Evolutionary conservation across 2,797 vertebrate genomes (phyloP), one percentile per base, ranked within the genome.

Genomic region (Halcyon chelicuti): DNA sequence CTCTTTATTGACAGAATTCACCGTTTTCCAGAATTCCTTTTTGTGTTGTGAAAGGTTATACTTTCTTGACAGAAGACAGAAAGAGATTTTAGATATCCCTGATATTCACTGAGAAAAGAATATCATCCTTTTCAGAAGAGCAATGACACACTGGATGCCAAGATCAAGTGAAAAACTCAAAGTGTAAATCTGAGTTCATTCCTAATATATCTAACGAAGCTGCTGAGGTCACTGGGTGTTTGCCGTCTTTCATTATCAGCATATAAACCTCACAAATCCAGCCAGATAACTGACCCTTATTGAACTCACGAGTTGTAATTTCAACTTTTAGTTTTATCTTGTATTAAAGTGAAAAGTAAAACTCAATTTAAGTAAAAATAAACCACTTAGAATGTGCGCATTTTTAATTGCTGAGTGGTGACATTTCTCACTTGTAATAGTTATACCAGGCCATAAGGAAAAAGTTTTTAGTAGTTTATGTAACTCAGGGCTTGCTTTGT

Each of bases 301-400:
- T 78, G 31, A 93, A 60, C 16, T 72, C 54, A 71, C 25, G 78
- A 90, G 78, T 40, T 88, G 31, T 52, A 73, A 57, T 51, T 88
- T 91, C 52, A 55, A 78, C 90, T 91, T 90, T 81, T n/a, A 54
- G 58, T 51, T 91, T 81, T 73, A 86, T 66, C 65, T 86, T 46
- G 9, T 60, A 47, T 52, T 66, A 73, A 83, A 72, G 3, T 20
- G 28, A 77, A 78, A 95, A 72, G 28, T 22, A 81, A 82, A 80
- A 49, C 23, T 42, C 20, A 40, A 14, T 86, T 72, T 76, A 40
- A 55, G 58, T 67, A 86, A 88, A 71, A 87, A 76, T 2, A 73
- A 55, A 71, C 4, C 25, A 14, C 47, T 63, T 66, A 5, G 57
- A 46, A 73, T 33, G 7, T 33, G 8, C 21, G 9, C 19, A 52